These are phyloP conservation scores for Upupa epops DNA, from an alignment of 2,113 vertebrate species.

Conservation along the genomic window DNA sequence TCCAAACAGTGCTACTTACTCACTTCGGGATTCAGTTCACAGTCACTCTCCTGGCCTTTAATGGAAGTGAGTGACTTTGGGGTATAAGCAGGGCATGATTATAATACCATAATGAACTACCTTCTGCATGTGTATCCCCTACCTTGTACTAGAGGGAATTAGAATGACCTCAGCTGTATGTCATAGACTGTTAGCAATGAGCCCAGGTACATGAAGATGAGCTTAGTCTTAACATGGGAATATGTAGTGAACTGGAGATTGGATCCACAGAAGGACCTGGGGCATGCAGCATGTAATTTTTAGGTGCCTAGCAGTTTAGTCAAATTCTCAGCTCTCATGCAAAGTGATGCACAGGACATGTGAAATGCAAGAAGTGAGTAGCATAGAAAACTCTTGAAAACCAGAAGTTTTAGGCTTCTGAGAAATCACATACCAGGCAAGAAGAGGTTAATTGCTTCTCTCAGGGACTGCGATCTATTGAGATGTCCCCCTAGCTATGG, in stretches of 20 bases:
- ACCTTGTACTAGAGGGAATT: slow-evolving; percentile 45
- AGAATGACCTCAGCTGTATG: slow-evolving; percentile 45
- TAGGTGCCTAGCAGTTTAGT: not conserved
- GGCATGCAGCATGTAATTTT: not conserved
- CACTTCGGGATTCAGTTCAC: slow-evolving; percentile 49
- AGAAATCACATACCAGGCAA: not conserved
- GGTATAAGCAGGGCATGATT: slow-evolving; percentile 60
- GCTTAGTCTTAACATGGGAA: not conserved
- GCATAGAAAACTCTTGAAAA: not conserved
- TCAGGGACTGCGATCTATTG: not conserved
- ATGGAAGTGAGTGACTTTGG: slow-evolving; percentile 56
- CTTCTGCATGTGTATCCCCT: slow-evolving; percentile 18
- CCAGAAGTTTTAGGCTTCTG: not conserved
- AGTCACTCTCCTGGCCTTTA: slow-evolving; percentile 33
- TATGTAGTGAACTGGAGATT: not conserved
- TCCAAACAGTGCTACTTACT: slow-evolving; percentile 48
- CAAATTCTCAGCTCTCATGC: not conserved
- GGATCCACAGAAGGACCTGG: not conserved
- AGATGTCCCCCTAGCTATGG: not conserved
- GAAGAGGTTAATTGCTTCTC: not conserved
- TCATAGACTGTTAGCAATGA: slow-evolving; percentile 41
- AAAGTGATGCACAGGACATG: rapidly evolving
- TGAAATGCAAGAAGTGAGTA: not conserved
- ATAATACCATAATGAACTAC: slow-evolving; percentile 67
- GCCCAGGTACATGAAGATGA: not conserved